Evolutionary conservation across 2,888 invertebrate species (phyloP), one percentile per base, ranked within the genome.

Genomic region (Zele albiditarsus): DNA sequence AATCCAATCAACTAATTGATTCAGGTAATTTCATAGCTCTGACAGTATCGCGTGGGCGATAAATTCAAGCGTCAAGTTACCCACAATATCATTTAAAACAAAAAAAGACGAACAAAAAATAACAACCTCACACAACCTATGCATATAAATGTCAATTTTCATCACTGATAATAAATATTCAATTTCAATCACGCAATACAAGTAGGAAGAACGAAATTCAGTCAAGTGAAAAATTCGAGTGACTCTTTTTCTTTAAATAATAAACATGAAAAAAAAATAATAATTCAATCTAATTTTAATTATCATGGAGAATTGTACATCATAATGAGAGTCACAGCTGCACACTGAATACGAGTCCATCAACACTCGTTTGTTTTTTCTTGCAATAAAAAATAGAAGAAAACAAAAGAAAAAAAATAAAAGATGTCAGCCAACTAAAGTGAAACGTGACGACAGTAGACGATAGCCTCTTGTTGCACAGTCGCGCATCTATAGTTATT

Each of bases 371-470:
- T 8, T 38, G 38, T 12, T 38, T 38, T 46, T 46, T 3, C 14
- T 3, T 16, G 8, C 33, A 33, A 33, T 46, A n/a, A 46, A 3
- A 46, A n/a, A 16, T 4, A 16, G 2, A 16, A 46, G 5, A 16
- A 46, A n/a, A n/a, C 14, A 46, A 46, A 46, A 4, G 12, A n/a
- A 12, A 53, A 53, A n/a, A 53, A 53, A 46, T 4, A 46, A 46
- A 42, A 42, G 2, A 14, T n/a, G n/a, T n/a, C n/a, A 14, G 3
- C 46, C 20, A 25, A 5, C n/a, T 42, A 20, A 49, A 67, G 28
- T 28, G 42, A 33, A 28, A 58, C 25, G 38, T 27, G 38, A 67
- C 60, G 67, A 42, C 67, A 46, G 67, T 53, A 5, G 16, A 46
- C 16, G 46, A 46, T 46, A n/a, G 3, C 46, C n/a, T 46, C 53